These are phyloP conservation scores for Spodoptera litura DNA, from an alignment of 1,140 invertebrate genomes.

Conservation along the genomic window DNA sequence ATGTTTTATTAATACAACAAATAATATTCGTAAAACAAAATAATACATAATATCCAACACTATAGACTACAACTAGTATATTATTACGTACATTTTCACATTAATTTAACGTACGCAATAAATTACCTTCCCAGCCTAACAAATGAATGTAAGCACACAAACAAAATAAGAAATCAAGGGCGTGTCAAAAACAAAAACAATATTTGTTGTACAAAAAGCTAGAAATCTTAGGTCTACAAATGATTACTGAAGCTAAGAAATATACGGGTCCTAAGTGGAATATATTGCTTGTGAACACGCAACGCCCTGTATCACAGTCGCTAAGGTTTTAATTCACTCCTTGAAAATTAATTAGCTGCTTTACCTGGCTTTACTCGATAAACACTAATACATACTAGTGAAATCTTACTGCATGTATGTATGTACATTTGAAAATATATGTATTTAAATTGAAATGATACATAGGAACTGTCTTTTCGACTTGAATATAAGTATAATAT, in stretches of 20 bases:
- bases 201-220: not conserved
- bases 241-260: constrained; percentile 21
- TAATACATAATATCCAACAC: too few species aligned
- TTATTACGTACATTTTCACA: too few species aligned
- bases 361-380: not conserved
- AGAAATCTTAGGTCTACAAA: constrained; percentile 16
- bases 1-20: too few species aligned
- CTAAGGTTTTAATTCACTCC: constrained; percentile 41
- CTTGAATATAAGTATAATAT: too few species aligned
- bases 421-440: not conserved
- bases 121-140: too few species aligned
- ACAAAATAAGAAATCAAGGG: constrained; percentile 8
- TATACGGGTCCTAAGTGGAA: constrained; percentile 26
- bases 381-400: not conserved
- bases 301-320: constrained; percentile 29
- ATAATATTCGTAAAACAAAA: too few species aligned
- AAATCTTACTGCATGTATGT: constrained; percentile 9
- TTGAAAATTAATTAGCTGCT: constrained; percentile 32
- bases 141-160: too few species aligned
- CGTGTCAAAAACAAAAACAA: constrained; percentile 5
- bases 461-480: too few species aligned
- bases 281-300: constrained; percentile 37
- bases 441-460: too few species aligned
- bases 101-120: too few species aligned
- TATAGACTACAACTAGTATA: too few species aligned